Conservation (phyloP, 1,140 invertebrate genomes). For the Drosophila parvula region DNA sequence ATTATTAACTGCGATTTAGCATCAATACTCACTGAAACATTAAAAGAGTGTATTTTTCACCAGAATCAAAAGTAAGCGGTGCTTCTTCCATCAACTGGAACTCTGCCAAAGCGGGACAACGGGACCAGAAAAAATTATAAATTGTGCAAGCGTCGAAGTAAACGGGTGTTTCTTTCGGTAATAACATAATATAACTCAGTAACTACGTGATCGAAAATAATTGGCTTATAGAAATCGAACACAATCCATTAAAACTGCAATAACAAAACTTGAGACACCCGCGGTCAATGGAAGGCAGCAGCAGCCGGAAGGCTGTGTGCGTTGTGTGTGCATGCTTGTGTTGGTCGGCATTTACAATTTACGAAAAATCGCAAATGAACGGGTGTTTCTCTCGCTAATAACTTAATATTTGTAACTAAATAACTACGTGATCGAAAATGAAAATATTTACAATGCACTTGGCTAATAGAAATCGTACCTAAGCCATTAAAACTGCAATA, state of each 20-base stretch:
- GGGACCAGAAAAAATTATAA: not conserved
- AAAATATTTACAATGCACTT: not conserved
- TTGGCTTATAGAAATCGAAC: not conserved
- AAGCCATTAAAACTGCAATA: not conserved
- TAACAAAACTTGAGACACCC: not conserved
- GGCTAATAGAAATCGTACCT: too few species aligned
- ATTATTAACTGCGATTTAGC: not conserved
- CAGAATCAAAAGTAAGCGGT: not conserved
- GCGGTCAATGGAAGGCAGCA: not conserved
- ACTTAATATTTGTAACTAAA: not conserved
- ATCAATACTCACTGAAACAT: not conserved
- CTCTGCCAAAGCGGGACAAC: not conserved
- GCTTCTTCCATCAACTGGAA: not conserved
- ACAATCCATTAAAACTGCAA: not conserved
- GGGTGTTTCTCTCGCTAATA: not conserved
- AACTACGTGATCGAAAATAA: not conserved
- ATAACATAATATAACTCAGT: not conserved
- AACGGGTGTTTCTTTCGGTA: not conserved
- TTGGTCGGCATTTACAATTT: not conserved
- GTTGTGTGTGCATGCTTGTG: not conserved
- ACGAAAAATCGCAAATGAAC: not conserved
- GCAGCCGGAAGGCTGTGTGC: not conserved
- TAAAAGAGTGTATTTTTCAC: not conserved
- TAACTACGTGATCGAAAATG: not conserved
- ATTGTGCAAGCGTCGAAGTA: not conserved